phyloP scores from a whole-genome alignment of 2,113 vertebrate species.

The Hirundichthys speculiger region DNA sequence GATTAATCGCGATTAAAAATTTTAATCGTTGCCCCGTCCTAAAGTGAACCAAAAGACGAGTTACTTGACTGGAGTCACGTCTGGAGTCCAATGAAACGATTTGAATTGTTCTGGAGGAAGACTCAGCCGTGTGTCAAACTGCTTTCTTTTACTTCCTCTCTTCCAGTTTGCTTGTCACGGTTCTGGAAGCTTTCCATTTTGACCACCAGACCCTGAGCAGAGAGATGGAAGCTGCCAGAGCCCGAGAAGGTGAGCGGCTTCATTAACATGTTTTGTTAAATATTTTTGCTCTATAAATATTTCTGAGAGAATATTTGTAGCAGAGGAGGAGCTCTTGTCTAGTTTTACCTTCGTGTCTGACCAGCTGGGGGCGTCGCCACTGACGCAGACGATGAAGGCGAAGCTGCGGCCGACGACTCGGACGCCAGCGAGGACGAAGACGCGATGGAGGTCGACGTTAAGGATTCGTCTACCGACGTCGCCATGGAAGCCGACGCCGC shows the following conservation, averaged over 20 bases:
- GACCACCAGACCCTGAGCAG: constrained; percentile 89
- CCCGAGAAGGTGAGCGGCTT: constrained; percentile 79
- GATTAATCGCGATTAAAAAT: no score
- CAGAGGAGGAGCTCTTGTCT: no score
- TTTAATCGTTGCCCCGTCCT: no score
- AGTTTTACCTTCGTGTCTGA: not conserved
- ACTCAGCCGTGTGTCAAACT: no score
- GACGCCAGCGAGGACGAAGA: constrained; percentile 75
- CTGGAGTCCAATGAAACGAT: no score
- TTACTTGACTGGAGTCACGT: no score
- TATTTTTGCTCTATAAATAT: not conserved
- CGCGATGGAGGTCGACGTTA: constrained; percentile 53
- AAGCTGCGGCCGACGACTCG: constrained; percentile 64
- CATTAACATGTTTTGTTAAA: not conserved
- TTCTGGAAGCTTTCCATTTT: constrained; percentile 95
- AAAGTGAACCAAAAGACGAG: no score
- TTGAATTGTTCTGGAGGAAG: no score
- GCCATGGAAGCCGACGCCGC: constrained; percentile 74
- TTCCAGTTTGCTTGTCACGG: constrained; percentile 88
- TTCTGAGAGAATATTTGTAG: no score
- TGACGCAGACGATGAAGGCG: constrained; percentile 9
- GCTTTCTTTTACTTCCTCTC: not conserved
- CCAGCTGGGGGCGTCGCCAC: constrained; percentile 37
- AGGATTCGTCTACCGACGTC: not conserved
- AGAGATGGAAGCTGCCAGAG: constrained; percentile 85